Base-by-base conservation (phyloP, 2,797 vertebrate species). In the Sarcophilus harrisii region DNA sequence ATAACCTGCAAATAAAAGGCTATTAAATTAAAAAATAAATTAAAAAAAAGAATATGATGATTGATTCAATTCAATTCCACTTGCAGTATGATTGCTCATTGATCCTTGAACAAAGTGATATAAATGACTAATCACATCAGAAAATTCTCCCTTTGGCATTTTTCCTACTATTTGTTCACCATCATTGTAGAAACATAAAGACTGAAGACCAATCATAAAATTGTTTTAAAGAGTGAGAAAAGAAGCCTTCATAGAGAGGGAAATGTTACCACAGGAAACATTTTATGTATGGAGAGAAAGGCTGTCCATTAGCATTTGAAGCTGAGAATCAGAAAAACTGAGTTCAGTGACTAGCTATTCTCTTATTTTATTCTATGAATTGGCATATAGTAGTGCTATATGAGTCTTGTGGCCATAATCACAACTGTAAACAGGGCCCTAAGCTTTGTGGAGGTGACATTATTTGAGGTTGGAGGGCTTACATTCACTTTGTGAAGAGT, bases 141-240 rank as follows among this genome's bases (percentile, higher is more conserved):
- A 66, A 66, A 32, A 66, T 6, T n/a, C 14, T 66, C 32, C 62
- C 32, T 66, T 66, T 66, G 30, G 4, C 62, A 32, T 0, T 14
- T n/a, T n/a, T 32, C 14, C 30, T 18, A 66, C 32, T 66, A 66
- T n/a, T n/a, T 66, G 14, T 66, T 66, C 30, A 29, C 49, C 16
- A 91, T 30, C 8, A 57, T 91, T 54, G 21, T 30, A 89, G 54
- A 30, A 92, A 87, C 93, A 93, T 57, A 60, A 92, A 55, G 59
- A 24, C 8, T 89, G 30, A 5, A 38, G 57, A 66, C 90, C 30
- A 92, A 92, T 21, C 0, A 12, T 59, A n/a, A 1, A 58, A 21
- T 11, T 95, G 95, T 54, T 93, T 92, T 16, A 96, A 91, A 29
- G 28, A 55, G 90, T 94, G 27, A 96, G 3, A 90, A 8, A 5